These are phyloP conservation scores for Corythornis vintsioides DNA, from an alignment of 2,113 vertebrate species.

Conservation along the genomic window DNA sequence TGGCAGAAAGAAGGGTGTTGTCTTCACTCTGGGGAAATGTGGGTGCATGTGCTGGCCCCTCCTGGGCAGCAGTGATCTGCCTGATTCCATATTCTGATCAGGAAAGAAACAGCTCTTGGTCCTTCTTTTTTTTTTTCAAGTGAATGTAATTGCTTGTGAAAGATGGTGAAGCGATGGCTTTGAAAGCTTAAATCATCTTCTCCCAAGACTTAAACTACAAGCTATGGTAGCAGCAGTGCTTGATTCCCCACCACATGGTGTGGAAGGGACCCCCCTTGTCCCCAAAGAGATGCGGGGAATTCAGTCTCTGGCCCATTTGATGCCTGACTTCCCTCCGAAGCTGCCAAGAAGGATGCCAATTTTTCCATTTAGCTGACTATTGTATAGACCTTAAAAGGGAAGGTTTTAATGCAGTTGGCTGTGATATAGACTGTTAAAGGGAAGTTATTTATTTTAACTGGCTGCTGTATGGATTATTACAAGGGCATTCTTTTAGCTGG, in stretches of 20 bases:
- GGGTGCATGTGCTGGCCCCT: not conserved
- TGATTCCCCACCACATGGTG: not conserved
- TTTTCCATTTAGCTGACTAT: conserved; percentile 79
- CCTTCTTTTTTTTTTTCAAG: not conserved
- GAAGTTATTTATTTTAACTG: conserved; percentile 78
- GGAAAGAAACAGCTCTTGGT: not conserved
- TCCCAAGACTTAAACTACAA: not conserved
- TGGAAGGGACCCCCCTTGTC: not conserved
- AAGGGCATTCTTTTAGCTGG: conserved; percentile 42
- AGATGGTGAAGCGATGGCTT: not conserved
- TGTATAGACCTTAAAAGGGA: conserved; percentile 81
- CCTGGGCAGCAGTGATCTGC: not conserved
- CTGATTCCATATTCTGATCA: not conserved
- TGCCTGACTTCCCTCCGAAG: conserved; percentile 57
- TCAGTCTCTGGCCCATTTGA: not conserved
- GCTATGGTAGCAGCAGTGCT: not conserved
- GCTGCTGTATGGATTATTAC: conserved; percentile 75
- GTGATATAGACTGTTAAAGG: conserved; percentile 77
- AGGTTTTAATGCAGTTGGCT: conserved; percentile 81
- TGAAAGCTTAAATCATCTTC: not conserved
- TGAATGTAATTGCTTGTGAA: not conserved
- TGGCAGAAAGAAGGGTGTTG: not conserved
- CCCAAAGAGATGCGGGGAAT: not conserved
- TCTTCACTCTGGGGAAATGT: not conserved
- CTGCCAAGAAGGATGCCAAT: conserved; percentile 75